These are phyloP conservation scores for Rutpela maculata DNA, from an alignment of 2,888 invertebrate genomes.

Conservation along the genomic window DNA sequence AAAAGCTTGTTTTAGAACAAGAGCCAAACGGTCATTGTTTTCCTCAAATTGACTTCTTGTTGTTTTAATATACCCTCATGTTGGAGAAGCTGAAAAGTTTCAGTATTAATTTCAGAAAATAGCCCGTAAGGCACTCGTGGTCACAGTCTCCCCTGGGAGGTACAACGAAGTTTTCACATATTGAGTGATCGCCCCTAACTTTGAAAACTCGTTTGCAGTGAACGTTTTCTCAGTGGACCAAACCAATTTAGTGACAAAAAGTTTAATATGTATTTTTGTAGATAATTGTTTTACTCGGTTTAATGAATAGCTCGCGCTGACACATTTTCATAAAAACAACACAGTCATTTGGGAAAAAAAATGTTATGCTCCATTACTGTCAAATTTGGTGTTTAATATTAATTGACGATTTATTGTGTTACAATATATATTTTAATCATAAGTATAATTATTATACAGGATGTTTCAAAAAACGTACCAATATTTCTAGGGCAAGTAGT, in stretches of 20 bases:
- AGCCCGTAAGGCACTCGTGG: slow-evolving; percentile 34
- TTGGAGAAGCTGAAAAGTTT: slow-evolving; percentile 15
- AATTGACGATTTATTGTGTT: background rate
- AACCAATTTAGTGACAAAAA: slow-evolving; percentile 47
- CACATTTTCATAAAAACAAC: background rate
- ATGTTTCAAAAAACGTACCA: too few species aligned
- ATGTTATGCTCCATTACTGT: background rate
- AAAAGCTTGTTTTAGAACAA: background rate
- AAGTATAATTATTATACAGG: too few species aligned
- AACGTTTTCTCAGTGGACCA: slow-evolving; percentile 32
- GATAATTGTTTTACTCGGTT: slow-evolving; percentile 43
- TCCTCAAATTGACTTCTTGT: background rate
- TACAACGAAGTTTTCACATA: slow-evolving; percentile 49
- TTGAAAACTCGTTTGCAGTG: slow-evolving; percentile 50
- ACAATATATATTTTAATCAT: too few species aligned
- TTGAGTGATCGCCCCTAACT: slow-evolving; percentile 51
- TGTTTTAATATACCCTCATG: background rate
- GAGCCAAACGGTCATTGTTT: background rate
- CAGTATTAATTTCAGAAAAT: slow-evolving; percentile 29
- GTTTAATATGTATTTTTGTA: slow-evolving; percentile 42
- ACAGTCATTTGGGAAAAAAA: background rate
- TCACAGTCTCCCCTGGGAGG: slow-evolving; percentile 27
- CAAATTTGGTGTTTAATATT: background rate
- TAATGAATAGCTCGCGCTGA: slow-evolving; percentile 8
- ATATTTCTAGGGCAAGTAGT: too few species aligned